Evolutionary conservation across 1,140 invertebrate genomes (phyloP).

Genomic region (Ostrea denselamellosa): DNA sequence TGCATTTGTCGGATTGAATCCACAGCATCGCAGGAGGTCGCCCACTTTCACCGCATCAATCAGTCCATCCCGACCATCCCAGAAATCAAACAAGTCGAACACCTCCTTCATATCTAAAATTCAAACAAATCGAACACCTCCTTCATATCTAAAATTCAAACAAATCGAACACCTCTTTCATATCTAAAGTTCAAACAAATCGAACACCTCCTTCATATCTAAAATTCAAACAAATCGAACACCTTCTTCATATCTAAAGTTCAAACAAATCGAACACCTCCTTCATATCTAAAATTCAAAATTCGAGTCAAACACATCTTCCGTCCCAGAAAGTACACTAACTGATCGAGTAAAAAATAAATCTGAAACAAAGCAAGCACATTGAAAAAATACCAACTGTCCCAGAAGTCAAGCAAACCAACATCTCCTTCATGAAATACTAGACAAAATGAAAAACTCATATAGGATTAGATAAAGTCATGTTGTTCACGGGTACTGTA

Average conservation of each 20-base stretch:
- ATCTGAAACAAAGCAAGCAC: background rate
- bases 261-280: slow-evolving; percentile 78
- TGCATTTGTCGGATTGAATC: slow-evolving; percentile 94
- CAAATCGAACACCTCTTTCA: slow-evolving; percentile 76
- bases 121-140: slow-evolving; percentile 67
- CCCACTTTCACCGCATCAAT: slow-evolving; percentile 82
- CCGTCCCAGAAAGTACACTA: slow-evolving; percentile 68
- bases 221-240: slow-evolving; percentile 67
- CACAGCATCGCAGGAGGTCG: slow-evolving; percentile 93
- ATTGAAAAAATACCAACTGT: background rate
- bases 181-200: slow-evolving; percentile 78
- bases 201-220: slow-evolving; percentile 76
- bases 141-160: slow-evolving; percentile 77
- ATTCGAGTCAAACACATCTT: no score
- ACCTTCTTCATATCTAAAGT: background rate
- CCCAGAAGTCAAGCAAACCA: no score
- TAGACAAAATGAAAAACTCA: no score
- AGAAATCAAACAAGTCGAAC: slow-evolving; percentile 78
- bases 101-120: slow-evolving; percentile 74
- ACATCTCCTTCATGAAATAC: no score
- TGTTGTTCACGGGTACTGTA: no score
- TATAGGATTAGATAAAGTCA: no score
- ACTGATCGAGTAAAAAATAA: no score
- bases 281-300: slow-evolving; percentile 58
- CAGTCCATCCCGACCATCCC: slow-evolving; percentile 77